A percentile compares a stretch with the other conserved stretches of the same genome.
Conservation (phyloP, 2,888 invertebrate genomes). For the Epinotia ramella region DNA sequence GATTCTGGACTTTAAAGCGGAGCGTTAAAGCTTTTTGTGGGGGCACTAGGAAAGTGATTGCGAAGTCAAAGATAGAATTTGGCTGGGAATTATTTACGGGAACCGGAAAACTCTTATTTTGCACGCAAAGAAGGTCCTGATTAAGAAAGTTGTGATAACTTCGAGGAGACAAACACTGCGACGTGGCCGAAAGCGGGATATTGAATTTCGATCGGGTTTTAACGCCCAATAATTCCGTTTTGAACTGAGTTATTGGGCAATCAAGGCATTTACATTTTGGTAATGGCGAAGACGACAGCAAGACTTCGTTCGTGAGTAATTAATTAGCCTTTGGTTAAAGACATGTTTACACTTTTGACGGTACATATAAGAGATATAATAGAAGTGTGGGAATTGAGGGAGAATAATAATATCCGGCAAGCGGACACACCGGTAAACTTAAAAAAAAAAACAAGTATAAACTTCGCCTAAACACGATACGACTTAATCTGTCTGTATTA, state of each 20-base stretch:
- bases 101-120: constrained; percentile 70
- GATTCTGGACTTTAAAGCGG: constrained; percentile 68
- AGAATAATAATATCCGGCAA: too few relatives aligned
- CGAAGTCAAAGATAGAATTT: constrained; percentile 80
- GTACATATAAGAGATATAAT: too few relatives aligned
- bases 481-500: not conserved
- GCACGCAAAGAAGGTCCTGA: constrained; percentile 73
- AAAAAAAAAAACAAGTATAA: not conserved
- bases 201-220: constrained; percentile 53
- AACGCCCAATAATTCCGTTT: constrained; percentile 25
- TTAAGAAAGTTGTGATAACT: constrained; percentile 82
- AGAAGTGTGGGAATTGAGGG: too few relatives aligned
- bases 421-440: not conserved
- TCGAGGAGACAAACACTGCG: constrained; percentile 68
- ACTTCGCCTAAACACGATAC: not conserved
- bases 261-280: constrained; percentile 16
- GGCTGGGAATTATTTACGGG: constrained; percentile 77
- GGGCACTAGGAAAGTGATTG: constrained; percentile 60
- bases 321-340: not conserved
- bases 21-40: constrained; percentile 61
- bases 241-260: constrained; percentile 27
- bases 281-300: not conserved
- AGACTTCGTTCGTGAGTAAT: constrained; percentile 21
- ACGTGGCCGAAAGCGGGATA: constrained; percentile 66
- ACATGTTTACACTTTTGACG: too few relatives aligned